These are phyloP conservation scores for Tympanuchus pallidicinctus DNA, from an alignment of 2,113 vertebrate species.

Conservation along the genomic window DNA sequence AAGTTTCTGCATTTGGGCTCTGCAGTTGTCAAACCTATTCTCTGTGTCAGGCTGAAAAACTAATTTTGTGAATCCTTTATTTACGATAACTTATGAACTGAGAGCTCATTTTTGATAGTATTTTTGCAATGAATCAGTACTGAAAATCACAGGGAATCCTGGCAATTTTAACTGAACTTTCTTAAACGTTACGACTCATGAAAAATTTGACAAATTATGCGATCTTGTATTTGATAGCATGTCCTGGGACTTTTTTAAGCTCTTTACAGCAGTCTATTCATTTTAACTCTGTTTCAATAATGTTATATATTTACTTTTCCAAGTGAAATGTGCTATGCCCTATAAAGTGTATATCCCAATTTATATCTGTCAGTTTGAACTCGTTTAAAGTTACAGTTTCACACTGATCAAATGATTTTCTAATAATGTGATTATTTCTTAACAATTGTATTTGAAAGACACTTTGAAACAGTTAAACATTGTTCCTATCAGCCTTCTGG, in stretches of 20 bases:
- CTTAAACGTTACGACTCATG: neutral
- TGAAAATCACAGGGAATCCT: neutral
- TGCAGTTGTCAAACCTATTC: neutral
- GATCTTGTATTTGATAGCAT: neutral
- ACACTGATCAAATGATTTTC: neutral
- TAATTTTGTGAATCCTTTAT: neutral
- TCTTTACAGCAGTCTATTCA: neutral
- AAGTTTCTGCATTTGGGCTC: neutral
- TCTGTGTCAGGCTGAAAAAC: neutral
- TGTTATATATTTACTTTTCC: constrained; percentile 37
- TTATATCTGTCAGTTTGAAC: constrained; percentile 14
- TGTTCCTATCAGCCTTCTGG: neutral
- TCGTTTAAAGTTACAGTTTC: constrained; percentile 16
- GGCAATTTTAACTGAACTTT: neutral
- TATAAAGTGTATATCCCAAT: neutral
- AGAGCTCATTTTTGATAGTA: neutral
- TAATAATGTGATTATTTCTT: constrained; percentile 34
- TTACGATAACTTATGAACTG: neutral
- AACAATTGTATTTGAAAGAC: neutral
- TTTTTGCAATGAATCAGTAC: neutral
- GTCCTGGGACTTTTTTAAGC: neutral
- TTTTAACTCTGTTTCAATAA: constrained; percentile 19
- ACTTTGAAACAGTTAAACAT: neutral
- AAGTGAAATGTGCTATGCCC: neutral
- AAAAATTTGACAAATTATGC: constrained; percentile 10